These are phyloP conservation scores for Dolichoris vasculosae DNA, from an alignment of 1,140 invertebrate species.

Conservation along the genomic window DNA sequence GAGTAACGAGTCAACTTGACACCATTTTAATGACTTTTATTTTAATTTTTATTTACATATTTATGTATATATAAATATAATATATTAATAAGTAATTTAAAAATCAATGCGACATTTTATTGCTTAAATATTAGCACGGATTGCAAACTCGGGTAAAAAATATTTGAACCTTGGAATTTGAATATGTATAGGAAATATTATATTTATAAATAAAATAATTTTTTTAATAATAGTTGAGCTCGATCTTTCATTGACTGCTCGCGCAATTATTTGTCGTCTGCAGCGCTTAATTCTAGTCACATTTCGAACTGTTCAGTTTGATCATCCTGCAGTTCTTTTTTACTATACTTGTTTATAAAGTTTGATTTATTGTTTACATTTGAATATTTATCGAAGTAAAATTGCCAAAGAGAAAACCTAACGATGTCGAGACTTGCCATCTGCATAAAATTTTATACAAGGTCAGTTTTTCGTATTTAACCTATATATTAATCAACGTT, in stretches of 20 bases:
- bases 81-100: too few species aligned
- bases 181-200: not conserved
- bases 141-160: too few species aligned
- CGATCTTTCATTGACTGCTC: not conserved
- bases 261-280: not conserved
- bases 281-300: not conserved
- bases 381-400: not conserved
- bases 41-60: too few species aligned
- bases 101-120: too few species aligned
- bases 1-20: too few species aligned
- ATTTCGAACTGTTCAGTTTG: not conserved
- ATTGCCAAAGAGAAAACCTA: not conserved
- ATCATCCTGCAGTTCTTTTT: not conserved
- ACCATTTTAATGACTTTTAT: too few species aligned
- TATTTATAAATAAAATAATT: not conserved
- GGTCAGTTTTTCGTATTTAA: slow-evolving; percentile 34
- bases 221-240: not conserved
- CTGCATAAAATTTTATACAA: slow-evolving; percentile 18
- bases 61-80: too few species aligned
- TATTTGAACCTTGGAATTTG: too few species aligned
- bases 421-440: slow-evolving; percentile 24
- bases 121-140: too few species aligned
- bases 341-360: too few species aligned
- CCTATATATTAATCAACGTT: slow-evolving; percentile 7
- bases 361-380: not conserved